A percentile compares a stretch with the other conserved stretches of the same genome.
Conservation (phyloP, 2,113 vertebrate genomes). For the Paramisgurnus dabryanus region DNA sequence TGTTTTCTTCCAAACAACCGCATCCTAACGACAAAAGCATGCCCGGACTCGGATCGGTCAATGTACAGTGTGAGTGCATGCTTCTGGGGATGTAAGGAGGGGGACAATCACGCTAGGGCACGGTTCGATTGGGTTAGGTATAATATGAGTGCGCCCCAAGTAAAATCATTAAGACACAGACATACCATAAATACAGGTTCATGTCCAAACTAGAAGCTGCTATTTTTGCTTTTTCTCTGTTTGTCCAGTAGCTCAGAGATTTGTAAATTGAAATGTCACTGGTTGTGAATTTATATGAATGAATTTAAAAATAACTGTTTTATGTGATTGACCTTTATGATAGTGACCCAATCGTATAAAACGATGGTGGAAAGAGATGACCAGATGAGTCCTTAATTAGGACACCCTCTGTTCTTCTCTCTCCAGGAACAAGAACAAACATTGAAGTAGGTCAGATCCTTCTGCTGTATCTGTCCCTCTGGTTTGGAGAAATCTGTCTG, state of each 20-base stretch:
- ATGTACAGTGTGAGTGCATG: too few species aligned
- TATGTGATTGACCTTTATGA: constrained; percentile 1
- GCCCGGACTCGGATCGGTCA: too few species aligned
- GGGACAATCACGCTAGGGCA: too few species aligned
- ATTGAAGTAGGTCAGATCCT: constrained; percentile 50
- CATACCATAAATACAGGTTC: neutral
- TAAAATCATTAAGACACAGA: too few species aligned
- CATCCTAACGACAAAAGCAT: too few species aligned
- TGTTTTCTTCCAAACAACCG: too few species aligned
- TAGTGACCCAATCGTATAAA: constrained; percentile 21
- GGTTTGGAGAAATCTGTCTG: neutral
- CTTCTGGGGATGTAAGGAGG: too few species aligned
- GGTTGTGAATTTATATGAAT: neutral
- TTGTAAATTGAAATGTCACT: neutral
- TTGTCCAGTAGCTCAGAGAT: neutral
- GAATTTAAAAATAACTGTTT: neutral
- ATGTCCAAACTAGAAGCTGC: neutral
- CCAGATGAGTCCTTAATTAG: constrained; percentile 35
- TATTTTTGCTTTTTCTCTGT: neutral
- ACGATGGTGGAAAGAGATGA: neutral
- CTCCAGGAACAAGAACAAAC: constrained; percentile 44
- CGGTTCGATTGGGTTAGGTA: too few species aligned
- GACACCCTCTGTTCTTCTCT: constrained; percentile 16
- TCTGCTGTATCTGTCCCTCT: constrained; percentile 24
- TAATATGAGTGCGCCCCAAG: too few species aligned